Percentiles rank a stretch among this genome's conserved stretches.
phyloP scores from a whole-genome alignment of 2,113 vertebrate genomes.

The Ailurus styani region DNA sequence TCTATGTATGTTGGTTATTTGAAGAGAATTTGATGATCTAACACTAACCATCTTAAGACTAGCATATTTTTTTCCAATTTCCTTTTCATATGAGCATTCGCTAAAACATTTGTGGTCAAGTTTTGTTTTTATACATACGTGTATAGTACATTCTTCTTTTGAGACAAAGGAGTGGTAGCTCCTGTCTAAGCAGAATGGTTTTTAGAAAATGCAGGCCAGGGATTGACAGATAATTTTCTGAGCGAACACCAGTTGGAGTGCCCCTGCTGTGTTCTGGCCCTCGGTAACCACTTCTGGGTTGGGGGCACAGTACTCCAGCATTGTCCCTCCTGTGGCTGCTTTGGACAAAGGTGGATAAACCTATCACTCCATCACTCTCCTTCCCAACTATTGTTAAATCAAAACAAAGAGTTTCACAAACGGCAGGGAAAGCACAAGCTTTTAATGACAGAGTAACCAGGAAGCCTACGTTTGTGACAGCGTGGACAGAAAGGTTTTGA shows the following conservation, averaged over 20 bases:
- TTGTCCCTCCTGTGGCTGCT: conserved; percentile 22
- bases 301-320: not conserved
- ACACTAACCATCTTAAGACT: not conserved
- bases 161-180: not conserved
- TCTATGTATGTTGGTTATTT: not conserved
- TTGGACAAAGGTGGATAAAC: conserved; percentile 35
- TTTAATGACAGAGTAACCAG: not conserved
- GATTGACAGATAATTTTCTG: conserved; percentile 18
- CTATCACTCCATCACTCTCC: not conserved
- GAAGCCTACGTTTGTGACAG: not conserved
- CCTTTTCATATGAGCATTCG: not conserved
- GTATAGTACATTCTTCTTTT: not conserved
- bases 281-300: not conserved
- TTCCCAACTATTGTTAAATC: not conserved
- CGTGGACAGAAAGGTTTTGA: not conserved
- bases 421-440: not conserved
- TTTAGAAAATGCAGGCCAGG: conserved; percentile 3
- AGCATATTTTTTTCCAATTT: not conserved
- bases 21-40: not conserved
- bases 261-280: not conserved
- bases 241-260: not conserved
- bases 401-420: conserved; percentile 25
- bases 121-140: not conserved
- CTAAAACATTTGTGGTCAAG: not conserved
- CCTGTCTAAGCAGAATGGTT: not conserved